Percentiles rank a stretch among this genome's conserved stretches.
phyloP scores from a whole-genome alignment of 2,113 vertebrate genomes.

The Ornithorhynchus anatinus region DNA sequence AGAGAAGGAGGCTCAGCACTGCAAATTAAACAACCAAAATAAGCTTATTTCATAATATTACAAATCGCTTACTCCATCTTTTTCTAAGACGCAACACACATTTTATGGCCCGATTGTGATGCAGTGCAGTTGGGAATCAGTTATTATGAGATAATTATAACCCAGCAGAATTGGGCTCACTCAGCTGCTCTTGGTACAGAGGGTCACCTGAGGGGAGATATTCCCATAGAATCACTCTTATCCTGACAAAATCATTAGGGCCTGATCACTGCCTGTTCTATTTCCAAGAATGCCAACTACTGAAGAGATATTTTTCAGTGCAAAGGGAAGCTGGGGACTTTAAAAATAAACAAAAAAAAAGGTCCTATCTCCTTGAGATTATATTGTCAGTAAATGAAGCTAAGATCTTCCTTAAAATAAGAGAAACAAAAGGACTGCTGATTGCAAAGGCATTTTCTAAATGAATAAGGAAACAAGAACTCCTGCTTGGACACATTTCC shows the following conservation, averaged over 20 bases:
- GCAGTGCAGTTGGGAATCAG: conserved; percentile 10
- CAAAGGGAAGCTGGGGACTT: not conserved
- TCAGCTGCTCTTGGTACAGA: not conserved
- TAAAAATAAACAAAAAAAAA: not conserved
- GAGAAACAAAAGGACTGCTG: not conserved
- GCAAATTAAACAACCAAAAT: conserved; percentile 57
- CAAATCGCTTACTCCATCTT: conserved; percentile 56
- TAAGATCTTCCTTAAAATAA: not conserved
- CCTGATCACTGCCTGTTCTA: not conserved
- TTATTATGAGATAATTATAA: conserved; percentile 38
- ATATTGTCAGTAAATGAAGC: not conserved
- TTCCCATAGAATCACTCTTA: not conserved
- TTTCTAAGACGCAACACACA: conserved; percentile 40
- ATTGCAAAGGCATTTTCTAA: not conserved
- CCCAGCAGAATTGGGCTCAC: conserved; percentile 12
- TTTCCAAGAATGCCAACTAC: not conserved
- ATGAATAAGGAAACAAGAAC: not conserved
- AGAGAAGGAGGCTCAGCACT: conserved; percentile 43
- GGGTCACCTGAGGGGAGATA: conserved; percentile 15
- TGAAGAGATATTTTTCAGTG: not conserved
- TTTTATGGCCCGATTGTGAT: conserved; percentile 42
- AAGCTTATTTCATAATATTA: conserved; percentile 51
- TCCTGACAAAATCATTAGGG: not conserved
- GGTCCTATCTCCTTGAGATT: not conserved
- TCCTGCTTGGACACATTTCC: not conserved